These are phyloP conservation scores for Gavia stellata DNA, from an alignment of 2,113 vertebrate genomes.

Conservation along the genomic window DNA sequence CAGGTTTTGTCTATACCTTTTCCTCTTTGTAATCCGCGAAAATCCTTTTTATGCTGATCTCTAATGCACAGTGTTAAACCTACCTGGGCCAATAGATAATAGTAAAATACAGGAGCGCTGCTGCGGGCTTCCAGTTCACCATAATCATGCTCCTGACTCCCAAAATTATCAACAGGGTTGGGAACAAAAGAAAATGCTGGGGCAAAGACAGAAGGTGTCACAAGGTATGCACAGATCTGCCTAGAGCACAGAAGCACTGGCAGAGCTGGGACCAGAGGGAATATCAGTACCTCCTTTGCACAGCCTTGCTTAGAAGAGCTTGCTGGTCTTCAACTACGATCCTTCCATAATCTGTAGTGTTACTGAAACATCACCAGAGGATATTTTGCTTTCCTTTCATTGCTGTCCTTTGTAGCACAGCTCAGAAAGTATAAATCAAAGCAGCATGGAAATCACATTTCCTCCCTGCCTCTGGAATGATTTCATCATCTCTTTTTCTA, in stretches of 20 bases:
- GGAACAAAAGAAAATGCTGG: too few species aligned
- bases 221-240: accelerated
- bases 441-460: slow-evolving; percentile 34
- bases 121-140: background rate
- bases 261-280: background rate
- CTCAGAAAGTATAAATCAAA: slow-evolving; percentile 7
- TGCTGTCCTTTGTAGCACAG: background rate
- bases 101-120: background rate
- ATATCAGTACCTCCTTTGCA: background rate
- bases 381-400: background rate
- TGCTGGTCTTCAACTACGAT: background rate
- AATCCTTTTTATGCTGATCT: background rate
- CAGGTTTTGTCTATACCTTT: background rate
- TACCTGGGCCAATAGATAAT: background rate
- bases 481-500: background rate
- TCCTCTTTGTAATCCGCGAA: background rate
- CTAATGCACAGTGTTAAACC: too few species aligned
- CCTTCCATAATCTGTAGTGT: background rate
- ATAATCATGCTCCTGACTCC: background rate
- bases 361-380: background rate
- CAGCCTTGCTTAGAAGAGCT: background rate
- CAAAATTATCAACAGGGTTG: background rate
- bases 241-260: background rate
- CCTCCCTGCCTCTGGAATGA: background rate
- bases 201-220: background rate